Evolutionary conservation across 2,888 invertebrate species (phyloP).

Genomic region (Aporophyla lueneburgensis): DNA sequence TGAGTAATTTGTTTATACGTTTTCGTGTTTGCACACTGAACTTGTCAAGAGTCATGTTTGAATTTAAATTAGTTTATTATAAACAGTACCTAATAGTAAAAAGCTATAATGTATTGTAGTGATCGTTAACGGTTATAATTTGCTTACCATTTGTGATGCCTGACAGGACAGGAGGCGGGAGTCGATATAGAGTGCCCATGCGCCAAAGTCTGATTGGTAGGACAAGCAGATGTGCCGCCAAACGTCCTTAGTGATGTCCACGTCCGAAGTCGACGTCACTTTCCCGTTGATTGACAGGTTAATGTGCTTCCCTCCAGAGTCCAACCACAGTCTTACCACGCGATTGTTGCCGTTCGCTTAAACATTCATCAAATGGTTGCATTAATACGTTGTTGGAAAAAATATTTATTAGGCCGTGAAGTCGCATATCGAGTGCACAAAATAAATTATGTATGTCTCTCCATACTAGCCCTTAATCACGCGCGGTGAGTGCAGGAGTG

Average conservation of each 20-base stretch:
- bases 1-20: conserved; percentile 37
- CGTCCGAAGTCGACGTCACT: conserved; percentile 84
- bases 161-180: conserved; percentile 88
- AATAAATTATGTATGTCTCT: conserved; percentile 69
- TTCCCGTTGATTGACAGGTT: conserved; percentile 90
- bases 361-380: conserved; percentile 63
- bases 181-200: conserved; percentile 92
- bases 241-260: conserved; percentile 83
- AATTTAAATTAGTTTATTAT: neutral
- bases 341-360: conserved; percentile 89
- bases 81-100: neutral
- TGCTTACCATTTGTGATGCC: conserved; percentile 79
- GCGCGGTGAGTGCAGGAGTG: conserved; percentile 31
- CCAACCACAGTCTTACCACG: conserved; percentile 91
- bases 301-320: conserved; percentile 89
- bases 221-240: conserved; percentile 93
- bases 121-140: conserved; percentile 9
- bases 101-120: neutral
- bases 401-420: conserved; percentile 66
- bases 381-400: conserved; percentile 47
- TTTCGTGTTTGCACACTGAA: conserved; percentile 25
- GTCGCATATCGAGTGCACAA: conserved; percentile 63
- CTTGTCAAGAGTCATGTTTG: conserved; percentile 1
- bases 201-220: conserved; percentile 91
- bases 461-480: conserved; percentile 66